Evolutionary conservation across 2,113 vertebrate species (phyloP).

Genomic region (Reinhardtius hippoglossoides): DNA sequence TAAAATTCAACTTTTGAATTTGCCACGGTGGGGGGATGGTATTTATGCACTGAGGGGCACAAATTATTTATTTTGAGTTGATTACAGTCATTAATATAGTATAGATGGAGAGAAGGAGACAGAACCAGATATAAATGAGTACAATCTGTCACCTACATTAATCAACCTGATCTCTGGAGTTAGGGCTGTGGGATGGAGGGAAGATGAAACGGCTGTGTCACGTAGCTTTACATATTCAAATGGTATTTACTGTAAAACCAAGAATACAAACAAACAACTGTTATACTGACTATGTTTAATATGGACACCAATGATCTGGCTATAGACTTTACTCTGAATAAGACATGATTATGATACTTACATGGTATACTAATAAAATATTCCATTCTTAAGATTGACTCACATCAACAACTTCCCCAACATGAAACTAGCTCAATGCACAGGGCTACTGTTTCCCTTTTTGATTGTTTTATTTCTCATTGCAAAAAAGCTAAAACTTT

Average conservation of each 20-base stretch:
- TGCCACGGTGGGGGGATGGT: conserved; percentile 58
- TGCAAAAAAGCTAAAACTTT: no score
- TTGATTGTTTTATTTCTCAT: no score
- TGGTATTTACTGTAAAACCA: background rate
- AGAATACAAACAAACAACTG: background rate
- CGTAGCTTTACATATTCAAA: conserved; percentile 13
- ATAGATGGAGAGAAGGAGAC: conserved; percentile 56
- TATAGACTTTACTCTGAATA: no score
- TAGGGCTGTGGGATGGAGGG: conserved; percentile 23
- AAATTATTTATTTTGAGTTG: conserved; percentile 73
- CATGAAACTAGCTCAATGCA: background rate
- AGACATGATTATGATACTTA: no score
- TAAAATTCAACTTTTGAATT: conserved; percentile 48
- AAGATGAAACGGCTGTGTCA: conserved; percentile 44
- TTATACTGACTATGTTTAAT: background rate
- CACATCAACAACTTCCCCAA: no score
- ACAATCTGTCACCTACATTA: conserved; percentile 67
- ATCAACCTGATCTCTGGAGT: conserved; percentile 67
- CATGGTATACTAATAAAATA: no score
- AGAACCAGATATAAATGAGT: conserved; percentile 65
- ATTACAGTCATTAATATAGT: conserved; percentile 75
- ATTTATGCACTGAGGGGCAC: conserved; percentile 58
- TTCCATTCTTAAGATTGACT: no score
- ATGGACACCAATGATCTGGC: background rate
- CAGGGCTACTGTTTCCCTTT: background rate